Evolutionary conservation across 2,888 invertebrate species (phyloP), one percentile per base, ranked within the genome.

Genomic region (Scrobipalpa atriplicella): DNA sequence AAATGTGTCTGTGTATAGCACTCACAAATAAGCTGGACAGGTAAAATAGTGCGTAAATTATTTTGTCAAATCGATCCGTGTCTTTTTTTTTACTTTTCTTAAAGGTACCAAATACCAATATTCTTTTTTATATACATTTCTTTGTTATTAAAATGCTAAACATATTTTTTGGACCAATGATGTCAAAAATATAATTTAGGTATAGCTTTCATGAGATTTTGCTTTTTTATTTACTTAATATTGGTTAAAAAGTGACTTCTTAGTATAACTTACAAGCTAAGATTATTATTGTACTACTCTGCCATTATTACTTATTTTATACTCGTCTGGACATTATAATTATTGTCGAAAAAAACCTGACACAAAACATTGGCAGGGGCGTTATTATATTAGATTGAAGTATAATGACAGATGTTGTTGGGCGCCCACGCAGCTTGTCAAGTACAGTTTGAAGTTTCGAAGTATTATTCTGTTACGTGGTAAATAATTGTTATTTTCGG

Each of bases 351-450:
- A 85, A 85, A 73, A 41, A n/a, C n/a, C 68, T 64, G 66, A 73
- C 72, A 74, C 78, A 82, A 78, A 83, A 80, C 77, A 80, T 73
- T 70, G 63, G 78, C 75, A 77, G 78, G 74, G 86, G 84, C 81
- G 85, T 86, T 82, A 80, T 85, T 85, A 83, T 81, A 80, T 83
- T 85, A 83, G 79, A 85, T 85, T 84, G 81, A 80, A 78, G 80
- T 77, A 82, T 88, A 87, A 86, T 86, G 83, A 81, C 83, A 79
- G 79, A 67, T 71, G 76, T 76, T 74, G 72, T 78, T 78, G 76
- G 74, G 77, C 83, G 80, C 85, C 84, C 78, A 86, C 86, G 78
- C 83, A 74, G 74, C 77, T 73, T 74, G 79, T 76, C 70, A 19
- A 16, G 13, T 62, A 54, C 19, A 7, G 47, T 47, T 16, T 47